Evolutionary conservation across 2,888 invertebrate genomes (phyloP).

Genomic region (Bugulina stolonifera): DNA sequence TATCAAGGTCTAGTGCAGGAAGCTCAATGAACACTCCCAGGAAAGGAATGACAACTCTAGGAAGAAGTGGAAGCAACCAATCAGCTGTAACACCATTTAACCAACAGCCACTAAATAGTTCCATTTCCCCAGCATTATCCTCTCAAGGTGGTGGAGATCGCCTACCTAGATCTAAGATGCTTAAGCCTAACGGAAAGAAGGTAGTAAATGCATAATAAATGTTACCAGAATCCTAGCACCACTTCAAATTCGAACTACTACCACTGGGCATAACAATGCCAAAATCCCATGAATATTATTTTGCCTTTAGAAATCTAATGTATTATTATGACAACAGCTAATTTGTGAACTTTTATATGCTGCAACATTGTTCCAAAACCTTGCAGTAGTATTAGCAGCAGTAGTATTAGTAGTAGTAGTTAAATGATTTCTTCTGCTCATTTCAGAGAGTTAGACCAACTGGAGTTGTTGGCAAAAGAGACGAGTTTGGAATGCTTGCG

Average conservation of each 20-base stretch:
- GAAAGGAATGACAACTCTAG: background rate
- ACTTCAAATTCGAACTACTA: too few species aligned
- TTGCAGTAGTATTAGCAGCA: too few species aligned
- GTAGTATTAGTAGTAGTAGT: too few species aligned
- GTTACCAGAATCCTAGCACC: too few species aligned
- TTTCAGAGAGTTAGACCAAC: slow-evolving; percentile 4
- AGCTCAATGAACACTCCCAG: background rate
- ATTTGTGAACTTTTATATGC: too few species aligned
- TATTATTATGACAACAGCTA: too few species aligned
- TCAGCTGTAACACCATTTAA: background rate
- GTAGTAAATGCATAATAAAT: too few species aligned
- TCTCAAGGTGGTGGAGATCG: slow-evolving; percentile 5
- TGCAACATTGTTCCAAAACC: too few species aligned
- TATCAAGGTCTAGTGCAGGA: background rate
- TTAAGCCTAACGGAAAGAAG: background rate
- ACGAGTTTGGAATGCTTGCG: background rate
- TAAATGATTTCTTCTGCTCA: background rate
- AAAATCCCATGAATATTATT: too few species aligned
- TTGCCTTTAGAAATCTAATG: too few species aligned
- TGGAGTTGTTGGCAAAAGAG: background rate
- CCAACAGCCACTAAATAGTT: background rate
- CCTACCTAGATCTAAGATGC: slow-evolving; percentile 12
- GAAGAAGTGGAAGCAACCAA: background rate
- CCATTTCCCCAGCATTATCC: background rate
- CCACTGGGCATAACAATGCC: too few species aligned